These are phyloP conservation scores for Apis dorsata DNA, from an alignment of 1,140 invertebrate genomes.

Conservation along the genomic window DNA sequence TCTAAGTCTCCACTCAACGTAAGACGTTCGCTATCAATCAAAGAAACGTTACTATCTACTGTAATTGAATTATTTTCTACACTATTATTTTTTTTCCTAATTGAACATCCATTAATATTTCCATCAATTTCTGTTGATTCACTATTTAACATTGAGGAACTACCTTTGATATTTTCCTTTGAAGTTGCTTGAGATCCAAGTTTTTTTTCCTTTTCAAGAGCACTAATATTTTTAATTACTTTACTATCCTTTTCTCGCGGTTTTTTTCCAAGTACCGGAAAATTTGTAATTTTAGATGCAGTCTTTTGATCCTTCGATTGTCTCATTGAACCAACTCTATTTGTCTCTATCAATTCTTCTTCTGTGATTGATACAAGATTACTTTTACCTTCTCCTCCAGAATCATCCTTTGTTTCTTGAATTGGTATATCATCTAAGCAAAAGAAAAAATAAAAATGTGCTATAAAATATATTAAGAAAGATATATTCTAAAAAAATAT, in stretches of 20 bases:
- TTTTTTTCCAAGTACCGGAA: constrained; percentile 70
- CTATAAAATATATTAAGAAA: neutral
- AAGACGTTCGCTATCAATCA: constrained; percentile 68
- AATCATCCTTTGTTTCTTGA: constrained; percentile 75
- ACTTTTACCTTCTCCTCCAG: constrained; percentile 67
- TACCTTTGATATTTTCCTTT: constrained; percentile 71
- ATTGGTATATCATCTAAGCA: constrained; percentile 78
- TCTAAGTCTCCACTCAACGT: constrained; percentile 65
- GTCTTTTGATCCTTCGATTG: constrained; percentile 72
- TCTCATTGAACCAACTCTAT: constrained; percentile 70
- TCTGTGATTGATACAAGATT: constrained; percentile 76
- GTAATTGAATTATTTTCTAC: constrained; percentile 66
- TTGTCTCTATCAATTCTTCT: constrained; percentile 69
- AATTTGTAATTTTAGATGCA: constrained; percentile 68
- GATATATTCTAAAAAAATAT: neutral
- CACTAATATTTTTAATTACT: constrained; percentile 64
- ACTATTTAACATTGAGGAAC: constrained; percentile 67
- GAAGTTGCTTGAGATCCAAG: constrained; percentile 62
- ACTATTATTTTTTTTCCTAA: constrained; percentile 71
- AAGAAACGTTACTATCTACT: constrained; percentile 67
- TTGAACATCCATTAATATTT: constrained; percentile 59
- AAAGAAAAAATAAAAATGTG: constrained; percentile 17
- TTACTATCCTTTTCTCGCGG: constrained; percentile 72
- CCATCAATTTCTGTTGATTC: constrained; percentile 65
- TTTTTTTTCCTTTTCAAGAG: constrained; percentile 73